These are phyloP conservation scores for Micrasema longulum DNA, from an alignment of 1,140 invertebrate genomes.

Conservation along the genomic window DNA sequence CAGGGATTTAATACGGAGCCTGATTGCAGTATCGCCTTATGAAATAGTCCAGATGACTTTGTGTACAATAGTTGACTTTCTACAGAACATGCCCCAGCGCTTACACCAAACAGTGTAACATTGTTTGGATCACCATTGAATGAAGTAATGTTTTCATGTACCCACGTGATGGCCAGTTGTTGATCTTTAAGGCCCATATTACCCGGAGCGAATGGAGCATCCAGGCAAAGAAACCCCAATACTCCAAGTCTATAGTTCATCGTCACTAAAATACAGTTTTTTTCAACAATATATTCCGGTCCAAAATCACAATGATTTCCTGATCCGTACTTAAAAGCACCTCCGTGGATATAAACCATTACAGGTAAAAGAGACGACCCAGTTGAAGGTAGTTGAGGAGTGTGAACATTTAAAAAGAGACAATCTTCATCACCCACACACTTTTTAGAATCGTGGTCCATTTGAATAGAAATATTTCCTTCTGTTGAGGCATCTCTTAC, in stretches of 20 bases:
- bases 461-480: conserved; percentile 61
- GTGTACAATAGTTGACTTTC: conserved; percentile 68
- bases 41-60: conserved; percentile 68
- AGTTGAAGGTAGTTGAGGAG: conserved; percentile 46
- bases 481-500: conserved; percentile 62
- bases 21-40: conserved; percentile 72
- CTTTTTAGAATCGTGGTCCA: neutral
- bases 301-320: conserved; percentile 29
- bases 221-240: conserved; percentile 69
- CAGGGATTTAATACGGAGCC: conserved; percentile 69
- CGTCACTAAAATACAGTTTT: conserved; percentile 40
- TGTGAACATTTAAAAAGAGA: conserved; percentile 44
- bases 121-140: conserved; percentile 73
- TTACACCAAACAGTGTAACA: conserved; percentile 70
- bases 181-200: conserved; percentile 71
- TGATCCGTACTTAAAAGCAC: conserved; percentile 58
- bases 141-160: conserved; percentile 70
- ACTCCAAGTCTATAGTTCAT: conserved; percentile 53
- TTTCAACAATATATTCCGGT: conserved; percentile 43
- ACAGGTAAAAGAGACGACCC: conserved; percentile 63
- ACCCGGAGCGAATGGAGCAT: conserved; percentile 64
- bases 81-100: conserved; percentile 70
- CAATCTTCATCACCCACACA: conserved; percentile 43
- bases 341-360: conserved; percentile 75
- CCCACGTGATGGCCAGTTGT: conserved; percentile 68